phyloP scores from a whole-genome alignment of 2,888 invertebrate genomes.

The Papilio demoleus region DNA sequence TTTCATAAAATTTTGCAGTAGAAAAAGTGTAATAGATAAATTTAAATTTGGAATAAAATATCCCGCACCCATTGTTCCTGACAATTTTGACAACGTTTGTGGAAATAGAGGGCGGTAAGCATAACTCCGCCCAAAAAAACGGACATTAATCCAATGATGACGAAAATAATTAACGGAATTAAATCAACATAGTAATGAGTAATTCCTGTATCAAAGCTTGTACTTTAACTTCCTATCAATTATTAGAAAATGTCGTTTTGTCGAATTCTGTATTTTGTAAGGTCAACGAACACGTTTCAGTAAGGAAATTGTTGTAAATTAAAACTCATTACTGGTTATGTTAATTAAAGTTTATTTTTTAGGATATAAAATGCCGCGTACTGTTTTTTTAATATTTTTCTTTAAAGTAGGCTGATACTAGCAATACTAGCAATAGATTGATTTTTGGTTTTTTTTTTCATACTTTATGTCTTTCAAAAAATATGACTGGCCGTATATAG shows the following conservation, averaged over 20 bases:
- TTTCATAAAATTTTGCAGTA: no score
- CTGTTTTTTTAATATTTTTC: no score
- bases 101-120: no score
- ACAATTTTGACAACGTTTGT: no score
- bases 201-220: slow-evolving; percentile 1
- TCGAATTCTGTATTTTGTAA: slow-evolving; percentile 9
- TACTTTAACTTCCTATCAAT: slow-evolving; percentile 3
- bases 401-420: no score
- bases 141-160: neutral
- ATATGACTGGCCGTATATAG: slow-evolving; percentile 38
- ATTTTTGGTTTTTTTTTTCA: no score
- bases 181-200: neutral
- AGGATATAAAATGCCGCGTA: neutral
- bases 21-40: no score
- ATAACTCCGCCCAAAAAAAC: no score
- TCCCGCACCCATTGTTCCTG: no score
- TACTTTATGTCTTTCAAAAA: slow-evolving; percentile 17
- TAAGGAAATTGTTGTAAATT: neutral
- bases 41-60: no score
- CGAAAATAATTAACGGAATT: neutral
- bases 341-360: neutral
- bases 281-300: slow-evolving; percentile 3
- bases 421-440: no score
- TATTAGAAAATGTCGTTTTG: slow-evolving; percentile 17
- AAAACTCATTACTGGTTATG: neutral